phyloP scores from a whole-genome alignment of 2,888 invertebrate species.

The Aleiodes leptofemur region DNA sequence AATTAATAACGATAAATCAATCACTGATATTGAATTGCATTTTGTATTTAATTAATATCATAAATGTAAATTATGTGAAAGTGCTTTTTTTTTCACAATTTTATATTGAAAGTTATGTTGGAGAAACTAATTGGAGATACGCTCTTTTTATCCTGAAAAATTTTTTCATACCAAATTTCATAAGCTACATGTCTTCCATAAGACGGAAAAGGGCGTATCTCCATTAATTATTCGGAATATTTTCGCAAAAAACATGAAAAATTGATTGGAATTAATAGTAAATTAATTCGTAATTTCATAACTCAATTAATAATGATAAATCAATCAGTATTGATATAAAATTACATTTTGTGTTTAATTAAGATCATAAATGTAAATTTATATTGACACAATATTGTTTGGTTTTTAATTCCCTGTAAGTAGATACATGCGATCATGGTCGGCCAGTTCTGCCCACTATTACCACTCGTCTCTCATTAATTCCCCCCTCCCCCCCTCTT shows the following conservation, averaged over 20 bases:
- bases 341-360: not conserved
- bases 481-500: conserved; percentile 32
- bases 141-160: no score
- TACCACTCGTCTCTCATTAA: conserved; percentile 6
- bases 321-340: not conserved
- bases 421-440: conserved; percentile 57
- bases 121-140: no score
- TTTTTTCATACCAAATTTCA: no score
- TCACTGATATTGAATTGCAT: not conserved
- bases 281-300: not conserved
- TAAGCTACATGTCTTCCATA: no score
- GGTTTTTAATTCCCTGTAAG: conserved; percentile 51
- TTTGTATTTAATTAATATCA: not conserved
- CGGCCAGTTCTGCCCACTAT: conserved; percentile 52
- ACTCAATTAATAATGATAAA: conserved; percentile 1
- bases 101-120: no score
- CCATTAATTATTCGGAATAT: no score
- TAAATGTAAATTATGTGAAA: conserved; percentile 10
- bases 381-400: conserved; percentile 3
- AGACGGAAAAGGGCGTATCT: no score
- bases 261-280: no score
- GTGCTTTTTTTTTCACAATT: no score
- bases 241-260: no score
- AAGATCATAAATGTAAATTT: conserved; percentile 20
- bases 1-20: not conserved